Evolutionary conservation across 2,888 invertebrate species (phyloP), one percentile per base, ranked within the genome.

Genomic region (Clitarchus hookeri): DNA sequence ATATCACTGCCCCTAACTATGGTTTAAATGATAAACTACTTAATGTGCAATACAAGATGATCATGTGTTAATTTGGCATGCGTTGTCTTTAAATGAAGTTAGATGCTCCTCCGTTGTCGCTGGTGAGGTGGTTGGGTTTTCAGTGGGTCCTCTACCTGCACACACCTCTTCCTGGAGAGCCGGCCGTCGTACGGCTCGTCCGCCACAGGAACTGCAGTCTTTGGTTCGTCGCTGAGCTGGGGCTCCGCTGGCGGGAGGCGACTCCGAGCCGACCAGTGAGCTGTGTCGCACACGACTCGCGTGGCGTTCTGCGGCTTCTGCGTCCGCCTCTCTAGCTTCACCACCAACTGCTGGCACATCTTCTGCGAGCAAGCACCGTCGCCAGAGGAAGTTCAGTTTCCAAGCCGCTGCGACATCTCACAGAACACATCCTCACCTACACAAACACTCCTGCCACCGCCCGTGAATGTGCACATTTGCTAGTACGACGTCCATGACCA

Each of bases 121-220:
- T n/a, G 16, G 65, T 23, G n/a, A 65, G 65, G 11, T 19, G 65
- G 0, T n/a, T 11, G n/a, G 65, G n/a, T n/a, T 65, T 65, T 65
- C 6, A 65, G 65, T 65, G 65, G 65, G 0, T 65, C 16, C 65
- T 65, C 65, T 65, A 65, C 65, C 65, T 65, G 65, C 65, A 65
- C 65, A 65, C 65, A 65, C 65, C 65, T 65, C 65, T 65, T 65
- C 65, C 65, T 65, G 19, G 65, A 65, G n/a, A 65, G 65, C 23
- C 65, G 65, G n/a, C 3, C n/a, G 16, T n/a, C 65, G 23, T 65
- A n/a, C 16, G 65, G 65, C n/a, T 19, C 65, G n/a, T 65, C 65
- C 16, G 65, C 65, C 65, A 65, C 65, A n/a, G 65, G 65, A 65
- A 65, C 65, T 65, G 19, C 65, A 65, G 65, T 65, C 65, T 65